Evolutionary conservation across 1,140 invertebrate genomes (phyloP), one percentile per base, ranked within the genome.

Genomic region (Bombus confusus): DNA sequence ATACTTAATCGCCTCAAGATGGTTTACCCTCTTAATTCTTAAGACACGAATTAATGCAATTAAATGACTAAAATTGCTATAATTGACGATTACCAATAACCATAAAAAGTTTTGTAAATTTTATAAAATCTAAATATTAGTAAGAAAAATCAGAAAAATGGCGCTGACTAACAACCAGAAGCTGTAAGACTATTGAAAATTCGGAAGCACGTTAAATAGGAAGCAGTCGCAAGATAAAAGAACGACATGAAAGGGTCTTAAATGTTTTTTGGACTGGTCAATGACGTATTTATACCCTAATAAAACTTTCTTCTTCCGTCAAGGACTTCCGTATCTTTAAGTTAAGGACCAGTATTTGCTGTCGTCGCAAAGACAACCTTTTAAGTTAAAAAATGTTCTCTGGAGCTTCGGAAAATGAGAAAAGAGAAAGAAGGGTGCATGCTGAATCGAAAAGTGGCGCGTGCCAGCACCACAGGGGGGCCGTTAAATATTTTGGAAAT

Each of bases 401-500:
- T 41, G 3, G 59, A 28, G 72, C 52, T 12, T 15, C 0, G 22
- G 43, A 76, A 77, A 80, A 77, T 0, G 8, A 12, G 34, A 68
- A 12, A 68, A 10, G 66, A 80, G 43, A 79, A 83, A 57, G 64
- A 87, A 89, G 80, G 64, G 39, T 80, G 47, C 82, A 84, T 62
- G 64, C 78, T 74, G 83, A 57, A 80, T 80, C 18, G 1, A 77
- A 37, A 31, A 68, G 79, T 87, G 86, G 88, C 92, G 88, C 89
- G 90, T 92, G 90, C 90, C 91, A 57, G 31, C 82, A 2, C 88
- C 25, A n/a, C 76, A 80, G 92, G 91, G 62, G 34, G 83, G 57
- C 64, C 59, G 71, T 84, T 92, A 92, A 92, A 92, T 91, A 92
- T 92, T 92, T 92, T 92, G 88, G 86, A 91, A 91, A 92, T 89